Base-by-base conservation (phyloP, 2,113 vertebrate genomes). In the Entelurus aequoreus region DNA sequence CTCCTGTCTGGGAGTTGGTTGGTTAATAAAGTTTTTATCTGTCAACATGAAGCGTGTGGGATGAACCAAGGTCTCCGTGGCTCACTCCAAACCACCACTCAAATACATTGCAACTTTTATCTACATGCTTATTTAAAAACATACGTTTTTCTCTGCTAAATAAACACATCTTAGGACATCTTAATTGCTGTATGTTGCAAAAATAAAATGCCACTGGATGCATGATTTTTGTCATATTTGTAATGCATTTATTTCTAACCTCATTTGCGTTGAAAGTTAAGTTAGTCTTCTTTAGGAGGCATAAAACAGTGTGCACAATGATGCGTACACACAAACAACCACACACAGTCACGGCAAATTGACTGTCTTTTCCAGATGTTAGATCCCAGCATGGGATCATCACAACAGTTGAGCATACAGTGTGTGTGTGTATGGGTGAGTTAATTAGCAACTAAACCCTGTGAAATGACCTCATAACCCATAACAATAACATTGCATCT, bases 1-100 rank as follows among this genome's bases (percentile, higher is more conserved):
- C 65, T 78, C 61, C 74, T 71, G 65, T 80, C 68, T 69, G 54
- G 28, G 64, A 78, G 70, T 83, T 50, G 72, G 65, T 61, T 68
- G 64, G 60, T 80, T 84, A 89, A 88, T 88, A 89, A 81, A 86
- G 77, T 85, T 83, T 88, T 79, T 84, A 83, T 88, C 74, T 79
- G 80, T 84, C 81, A 86, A 72, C 62, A 52, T 37, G 54, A 65
- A 68, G 75, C 65, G 56, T 38, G 36, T 56, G 66, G 76, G 68
- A 81, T 16, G 64, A 80, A 79, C 72, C 75, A 85, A 89, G 88
- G 87, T 89, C 84, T 85, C 42, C 8, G 55, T 64, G 74, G 60
- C 60, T 66, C 60, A 61, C 46, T 71, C 38, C 68, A 75, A 79
- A 72, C 54, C 65, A 59, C 65, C 52, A 76, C 12, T 59, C 48